Percentiles rank a stretch among this genome's conserved stretches.
Evolutionary conservation across 2,888 invertebrate genomes (phyloP).

Genomic region (Noctua janthina): DNA sequence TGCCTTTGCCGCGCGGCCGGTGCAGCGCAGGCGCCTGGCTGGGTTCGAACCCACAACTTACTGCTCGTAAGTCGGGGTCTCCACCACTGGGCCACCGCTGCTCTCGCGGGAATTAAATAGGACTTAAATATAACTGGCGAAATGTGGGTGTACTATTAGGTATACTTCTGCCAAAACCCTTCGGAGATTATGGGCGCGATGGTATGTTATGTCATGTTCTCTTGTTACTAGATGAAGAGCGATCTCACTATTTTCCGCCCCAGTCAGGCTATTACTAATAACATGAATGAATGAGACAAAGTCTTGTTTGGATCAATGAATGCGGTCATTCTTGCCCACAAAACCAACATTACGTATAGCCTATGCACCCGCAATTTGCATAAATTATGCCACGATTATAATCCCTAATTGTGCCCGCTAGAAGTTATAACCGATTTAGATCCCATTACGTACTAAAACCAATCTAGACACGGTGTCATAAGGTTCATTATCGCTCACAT

Average conservation of each 20-base stretch:
- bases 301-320: constrained; percentile 13
- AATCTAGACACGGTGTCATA: constrained; percentile 43
- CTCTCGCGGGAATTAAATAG: neutral
- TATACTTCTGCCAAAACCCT: neutral
- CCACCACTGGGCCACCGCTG: too few species aligned
- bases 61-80: too few species aligned
- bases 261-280: neutral
- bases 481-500: constrained; percentile 67
- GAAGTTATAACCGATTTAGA: constrained; percentile 58
- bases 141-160: neutral
- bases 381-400: constrained; percentile 80
- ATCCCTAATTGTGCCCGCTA: constrained; percentile 73
- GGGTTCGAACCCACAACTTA: too few species aligned
- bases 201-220: too few species aligned
- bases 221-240: neutral
- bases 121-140: neutral
- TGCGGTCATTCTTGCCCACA: constrained; percentile 7
- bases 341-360: constrained; percentile 32
- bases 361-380: constrained; percentile 76
- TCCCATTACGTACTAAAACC: constrained; percentile 28
- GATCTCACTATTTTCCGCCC: neutral
- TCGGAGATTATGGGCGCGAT: neutral
- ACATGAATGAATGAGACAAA: constrained; percentile 28
- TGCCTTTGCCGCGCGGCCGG: too few species aligned
- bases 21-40: too few species aligned